Evolutionary conservation across 1,140 invertebrate species (phyloP), one percentile per base, ranked within the genome.

Genomic region (Diabrotica virgifera): DNA sequence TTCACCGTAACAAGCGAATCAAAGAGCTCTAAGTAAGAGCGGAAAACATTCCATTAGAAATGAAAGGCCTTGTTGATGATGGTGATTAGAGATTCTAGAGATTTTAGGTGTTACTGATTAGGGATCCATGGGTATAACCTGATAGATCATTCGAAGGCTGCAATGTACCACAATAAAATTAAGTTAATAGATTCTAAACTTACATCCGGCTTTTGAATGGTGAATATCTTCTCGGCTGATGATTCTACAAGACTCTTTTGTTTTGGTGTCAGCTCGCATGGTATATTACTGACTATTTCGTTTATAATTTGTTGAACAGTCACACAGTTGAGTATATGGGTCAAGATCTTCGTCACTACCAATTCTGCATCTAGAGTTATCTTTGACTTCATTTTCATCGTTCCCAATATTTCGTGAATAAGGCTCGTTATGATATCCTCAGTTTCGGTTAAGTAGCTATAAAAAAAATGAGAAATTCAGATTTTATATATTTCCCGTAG

Each of bases 401-500:
- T 66, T 10, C 67, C 59, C 38, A 71, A 57, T 11, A 76, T 37
- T 9, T 72, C 62, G 36, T 72, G 53, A 5, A 75, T 51, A 13
- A 76, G 50, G n/a, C 59, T 38, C 10, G 46, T 64, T 5, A 74
- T 59, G 9, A 75, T 55, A 53, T 76, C 74, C 65, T 72, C 61
- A 24, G 50, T 63, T 61, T 74, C 67, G 5, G 57, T 36, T 8
- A 59, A 53, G 40, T 64, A 69, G 65, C 69, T 74, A 54, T 56
- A 68, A 74, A 52, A 9, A 62, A 54, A 62, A 62, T 24, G 40
- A 59, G 24, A 24, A 1, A 24, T 24, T 24, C 24, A 24, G 24
- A 4, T 24, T n/a, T n/a, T n/a, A n/a, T n/a, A n/a, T n/a, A n/a
- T n/a, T n/a, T n/a, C n/a, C n/a, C n/a, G n/a, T n/a, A n/a, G n/a